Conservation (phyloP, 1,140 invertebrate genomes). For the Neodiprion pinetum region DNA sequence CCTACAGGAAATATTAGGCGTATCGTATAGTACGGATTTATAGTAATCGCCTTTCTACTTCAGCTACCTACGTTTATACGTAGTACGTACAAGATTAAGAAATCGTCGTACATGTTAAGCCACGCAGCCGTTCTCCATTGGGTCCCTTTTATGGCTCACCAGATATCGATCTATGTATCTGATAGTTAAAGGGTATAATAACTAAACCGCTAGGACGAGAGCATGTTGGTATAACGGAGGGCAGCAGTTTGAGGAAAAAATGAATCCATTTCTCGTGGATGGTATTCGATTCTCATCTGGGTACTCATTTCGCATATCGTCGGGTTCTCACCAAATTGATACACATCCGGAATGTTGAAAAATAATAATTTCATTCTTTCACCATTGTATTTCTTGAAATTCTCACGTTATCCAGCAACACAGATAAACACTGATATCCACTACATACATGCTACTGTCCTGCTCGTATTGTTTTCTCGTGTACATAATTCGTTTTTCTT, state of each 20-base stretch:
- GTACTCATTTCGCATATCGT: background rate
- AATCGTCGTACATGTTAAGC: background rate
- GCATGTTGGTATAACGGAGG: background rate
- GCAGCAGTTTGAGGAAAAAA: background rate
- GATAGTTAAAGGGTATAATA: too few relatives aligned
- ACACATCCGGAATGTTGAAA: too few relatives aligned
- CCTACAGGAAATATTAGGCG: background rate
- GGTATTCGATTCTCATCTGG: background rate
- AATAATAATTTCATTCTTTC: too few relatives aligned
- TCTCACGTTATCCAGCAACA: too few relatives aligned
- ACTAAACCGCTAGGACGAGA: background rate
- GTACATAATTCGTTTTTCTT: too few relatives aligned
- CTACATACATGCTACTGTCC: too few relatives aligned
- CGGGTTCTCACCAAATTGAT: too few relatives aligned
- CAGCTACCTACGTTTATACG: background rate
- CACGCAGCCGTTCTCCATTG: background rate
- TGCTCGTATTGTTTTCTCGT: too few relatives aligned
- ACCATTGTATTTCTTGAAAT: too few relatives aligned
- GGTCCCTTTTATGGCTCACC: conserved; percentile 1
- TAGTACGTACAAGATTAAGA: background rate
- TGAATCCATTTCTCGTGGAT: background rate
- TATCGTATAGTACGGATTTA: background rate
- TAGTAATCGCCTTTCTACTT: background rate
- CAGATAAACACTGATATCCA: too few relatives aligned
- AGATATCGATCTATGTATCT: background rate